Evolutionary conservation across 2,888 invertebrate genomes (phyloP), one percentile per base, ranked within the genome.

Genomic region (Sicus ferrugineus): DNA sequence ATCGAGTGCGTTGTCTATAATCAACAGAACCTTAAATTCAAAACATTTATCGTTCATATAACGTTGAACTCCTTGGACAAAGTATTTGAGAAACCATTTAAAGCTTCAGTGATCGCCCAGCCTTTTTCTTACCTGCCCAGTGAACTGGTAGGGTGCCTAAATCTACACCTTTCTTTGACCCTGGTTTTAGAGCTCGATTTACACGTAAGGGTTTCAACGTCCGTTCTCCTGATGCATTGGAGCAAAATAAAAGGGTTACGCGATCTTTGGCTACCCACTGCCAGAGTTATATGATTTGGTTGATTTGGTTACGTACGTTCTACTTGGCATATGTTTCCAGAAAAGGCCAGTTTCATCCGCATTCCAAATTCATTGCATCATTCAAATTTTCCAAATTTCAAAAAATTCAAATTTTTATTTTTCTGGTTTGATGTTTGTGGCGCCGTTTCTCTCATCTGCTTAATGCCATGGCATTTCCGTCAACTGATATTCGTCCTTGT

Each of bases 191-290:
- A 6, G 77, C 75, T 42, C 70, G 72, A 72, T 83, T 78, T 23
- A 81, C 73, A 23, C 81, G 70, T 28, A 82, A 68, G 26, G 82
- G 81, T 72, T 82, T 81, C 58, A 77, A 54, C 66, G 78, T 77
- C 48, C 70, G 75, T 68, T 77, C 77, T 30, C 80, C 80, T 46
- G 72, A 73, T 3, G 79, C 78, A 75, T 82, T 83, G 31, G 74
- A 77, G 68, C 78, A 75, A 21, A 80, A 70, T 3, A 79, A 73
- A 7, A 80, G 70, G 6, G 76, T 77, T 6, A 79, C 68, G n/a
- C 78, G 70, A 66, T 80, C 77, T 66, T 78, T 80, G 16, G 70
- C 64, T 16, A 64, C 68, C 30, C 34, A 9, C 30, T 28, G 6
- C 31, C 28, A 30, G 4, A n/a, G n/a, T n/a, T n/a, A n/a, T n/a